Conservation (phyloP, 2,888 invertebrate species). For the Eupeodes luniger region DNA sequence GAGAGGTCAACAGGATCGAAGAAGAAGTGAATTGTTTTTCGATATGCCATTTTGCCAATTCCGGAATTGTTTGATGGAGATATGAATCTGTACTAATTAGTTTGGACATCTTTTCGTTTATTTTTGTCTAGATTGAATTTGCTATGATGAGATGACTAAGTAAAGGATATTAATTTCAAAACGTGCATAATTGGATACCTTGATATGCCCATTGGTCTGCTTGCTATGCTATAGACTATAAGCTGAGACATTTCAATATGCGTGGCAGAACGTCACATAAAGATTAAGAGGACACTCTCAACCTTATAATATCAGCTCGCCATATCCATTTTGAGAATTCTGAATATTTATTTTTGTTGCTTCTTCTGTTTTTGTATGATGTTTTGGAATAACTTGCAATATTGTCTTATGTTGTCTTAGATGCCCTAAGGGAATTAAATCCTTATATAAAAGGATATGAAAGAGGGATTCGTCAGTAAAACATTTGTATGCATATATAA, state of each 20-base stretch:
- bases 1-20: neutral
- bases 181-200: slow-evolving; percentile 45
- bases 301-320: neutral
- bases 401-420: neutral
- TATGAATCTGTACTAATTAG: slow-evolving; percentile 75
- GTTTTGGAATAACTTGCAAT: slow-evolving; percentile 13
- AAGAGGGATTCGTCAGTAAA: slow-evolving; percentile 27
- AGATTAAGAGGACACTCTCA: slow-evolving; percentile 58
- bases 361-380: neutral
- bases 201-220: neutral
- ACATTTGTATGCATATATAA: slow-evolving; percentile 55
- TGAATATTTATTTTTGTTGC: slow-evolving; percentile 8
- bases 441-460: slow-evolving; percentile 4
- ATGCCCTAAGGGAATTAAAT: slow-evolving; percentile 22
- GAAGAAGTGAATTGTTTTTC: slow-evolving; percentile 72
- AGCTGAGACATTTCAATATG: slow-evolving; percentile 59
- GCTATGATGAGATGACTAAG: neutral
- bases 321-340: slow-evolving; percentile 48
- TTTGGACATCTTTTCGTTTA: slow-evolving; percentile 47
- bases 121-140: slow-evolving; percentile 35
- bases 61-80: slow-evolving; percentile 67
- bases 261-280: slow-evolving; percentile 66
- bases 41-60: slow-evolving; percentile 48
- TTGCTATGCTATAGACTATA: neutral
- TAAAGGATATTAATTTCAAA: neutral